Evolutionary conservation across 2,888 invertebrate species (phyloP), one percentile per base, ranked within the genome.

Genomic region (Therioaphis trifolii): DNA sequence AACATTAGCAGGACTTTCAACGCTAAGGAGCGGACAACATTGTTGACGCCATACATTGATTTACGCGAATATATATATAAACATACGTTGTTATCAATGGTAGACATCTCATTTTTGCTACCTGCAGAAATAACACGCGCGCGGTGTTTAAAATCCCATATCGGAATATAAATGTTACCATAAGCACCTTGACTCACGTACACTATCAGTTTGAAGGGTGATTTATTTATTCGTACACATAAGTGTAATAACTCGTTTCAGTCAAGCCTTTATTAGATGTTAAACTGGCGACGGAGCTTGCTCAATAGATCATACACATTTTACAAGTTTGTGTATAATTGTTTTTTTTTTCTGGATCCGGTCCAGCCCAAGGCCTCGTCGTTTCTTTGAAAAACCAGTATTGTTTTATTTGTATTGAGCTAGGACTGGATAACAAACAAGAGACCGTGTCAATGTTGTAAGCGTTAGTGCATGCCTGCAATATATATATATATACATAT

Each of bases 361-460:
- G 63, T 77, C 49, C 77, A 49, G 63, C 49, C 77, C 77, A 77
- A 77, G 77, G 77, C 77, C 77, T 77, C 4, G 49, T 29, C 21
- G 43, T 35, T 35, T 77, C 66, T 63, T 66, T 49, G 66, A 66
- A 77, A 66, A 77, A 77, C 77, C 66, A 77, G 77, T 77, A 77
- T 77, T 76, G 46, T 76, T 49, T 61, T 46, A 63, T 63, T 76
- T 61, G 63, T 63, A 58, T 75, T 75, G 7, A 75, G 55, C 21
- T 24, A 24, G 58, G 55, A 75, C 40, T 58, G 74, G 63, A 46
- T 63, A 76, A 46, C 76, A 7, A 27, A 49, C 27, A 15, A 46
- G 46, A 63, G 18, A 63, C 29, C 15, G 63, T 40, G 76, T 76
- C 61, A 76, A 61, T 76, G 76, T 61, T 76, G 61, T 46, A 61